These are phyloP conservation scores for Octodon degus DNA, from an alignment of 2,113 vertebrate genomes.

Conservation along the genomic window DNA sequence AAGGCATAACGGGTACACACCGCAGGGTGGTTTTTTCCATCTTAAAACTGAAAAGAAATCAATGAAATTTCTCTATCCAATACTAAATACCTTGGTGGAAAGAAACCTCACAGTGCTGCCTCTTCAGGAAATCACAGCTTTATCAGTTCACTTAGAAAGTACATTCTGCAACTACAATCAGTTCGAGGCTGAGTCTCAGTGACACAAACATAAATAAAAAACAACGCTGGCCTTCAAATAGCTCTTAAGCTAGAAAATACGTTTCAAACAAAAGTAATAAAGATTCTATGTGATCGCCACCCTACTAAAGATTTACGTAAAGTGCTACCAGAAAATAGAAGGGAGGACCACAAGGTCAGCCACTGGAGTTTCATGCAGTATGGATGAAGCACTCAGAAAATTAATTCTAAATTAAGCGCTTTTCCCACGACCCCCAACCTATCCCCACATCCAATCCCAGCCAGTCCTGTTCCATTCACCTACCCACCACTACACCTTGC, in stretches of 20 bases:
- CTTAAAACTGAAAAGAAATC: constrained; percentile 3
- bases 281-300: background rate
- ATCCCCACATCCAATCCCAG: background rate
- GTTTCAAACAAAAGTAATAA: background rate
- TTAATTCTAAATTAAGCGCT: background rate
- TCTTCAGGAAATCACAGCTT: background rate
- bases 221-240: background rate
- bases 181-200: background rate
- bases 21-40: background rate
- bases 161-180: background rate
- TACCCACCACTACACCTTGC: background rate
- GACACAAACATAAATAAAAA: background rate
- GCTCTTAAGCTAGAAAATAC: background rate
- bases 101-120: background rate
- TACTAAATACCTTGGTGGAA: background rate
- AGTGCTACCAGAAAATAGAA: background rate
- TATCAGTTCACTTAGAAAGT: background rate
- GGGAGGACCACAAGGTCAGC: background rate
- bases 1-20: background rate
- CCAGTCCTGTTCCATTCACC: background rate
- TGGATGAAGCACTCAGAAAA: background rate
- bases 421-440: background rate
- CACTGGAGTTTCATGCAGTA: background rate
- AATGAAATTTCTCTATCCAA: background rate
- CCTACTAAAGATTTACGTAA: background rate